Evolutionary conservation across 2,113 vertebrate species (phyloP), one percentile per base, ranked within the genome.

Genomic region (Saccopteryx bilineata): DNA sequence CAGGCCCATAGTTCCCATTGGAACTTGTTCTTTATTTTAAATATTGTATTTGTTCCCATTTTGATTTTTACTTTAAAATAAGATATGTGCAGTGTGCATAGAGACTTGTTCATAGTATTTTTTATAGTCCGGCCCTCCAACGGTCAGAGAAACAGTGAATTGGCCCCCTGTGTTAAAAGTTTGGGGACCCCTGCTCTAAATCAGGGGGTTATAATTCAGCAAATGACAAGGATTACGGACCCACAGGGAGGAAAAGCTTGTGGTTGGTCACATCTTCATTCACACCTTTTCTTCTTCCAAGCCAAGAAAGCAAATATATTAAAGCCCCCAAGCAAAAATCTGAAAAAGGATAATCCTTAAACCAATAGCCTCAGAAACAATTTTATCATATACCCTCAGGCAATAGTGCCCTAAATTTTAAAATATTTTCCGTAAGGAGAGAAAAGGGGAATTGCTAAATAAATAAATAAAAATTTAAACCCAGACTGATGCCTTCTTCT

Each of bases 381-480:
- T 60, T 68, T 82, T 89, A 61, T 72, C 39, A 91, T 56, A 58
- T 60, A 75, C 4, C 11, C 31, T 92, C 52, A 76, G 46, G 15
- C 46, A 93, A 88, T 2, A 88, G 58, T 91, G 52, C 9, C 72
- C 82, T 78, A 58, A 92, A 68, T 46, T 94, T 82, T 88, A 81
- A 90, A 90, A 69, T 52, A 75, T 58, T 96, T 88, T 97, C 87
- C 21, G 11, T 69, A 96, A 92, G 54, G 46, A 88, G 24, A 96
- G 58, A 74, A 78, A 60, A 50, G 11, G 12, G 39, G 31, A 93
- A 92, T 24, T 68, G 26, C 8, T 95, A 23, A 60, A 60, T 61
- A 12, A 7, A 4, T 19, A 60, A 63, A n/a, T 63, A 71, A 46
- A 23, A 33, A 24, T 63, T 66, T 66, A 50, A 65, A 18, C 85